Base-by-base conservation (phyloP, 2,113 vertebrate species). In the Ibidorhyncha struthersii region DNA sequence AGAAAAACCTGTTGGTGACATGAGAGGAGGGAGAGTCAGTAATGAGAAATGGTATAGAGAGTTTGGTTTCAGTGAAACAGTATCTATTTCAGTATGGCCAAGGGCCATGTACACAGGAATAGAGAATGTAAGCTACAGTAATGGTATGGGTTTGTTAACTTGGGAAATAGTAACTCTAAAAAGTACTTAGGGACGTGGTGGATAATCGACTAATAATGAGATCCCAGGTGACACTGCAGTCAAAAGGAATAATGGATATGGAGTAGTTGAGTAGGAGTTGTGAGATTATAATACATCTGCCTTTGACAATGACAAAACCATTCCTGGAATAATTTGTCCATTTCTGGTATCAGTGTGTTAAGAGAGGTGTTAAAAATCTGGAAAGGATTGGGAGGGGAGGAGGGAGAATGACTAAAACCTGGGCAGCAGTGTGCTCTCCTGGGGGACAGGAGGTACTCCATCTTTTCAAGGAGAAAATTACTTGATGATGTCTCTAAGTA, bases 201-300 rank as follows among this genome's bases (percentile, higher is more conserved):
- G 86, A 76, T 93, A 93, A 96, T 89, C 56, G 85, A 6, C 56
- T 87, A 74, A 76, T 96, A 96, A 96, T 72, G 84, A 96, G 82
- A 65, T 96, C 93, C 91, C 93, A 91, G 34, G 78, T 94, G 95
- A 85, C 84, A 82, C 8, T 38, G 61, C 40, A 88, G 78, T 82
- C 70, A 82, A 90, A 94, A 95, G 61, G 70, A 91, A 87, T 82
- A 93, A 93, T 70, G 61, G 43, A 40, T 52, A 87, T n/a, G 62
- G 82, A 80, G 87, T 29, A 73, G 36, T 56, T 56, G 73, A 90
- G 58, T 79, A 61, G 52, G 80, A 94, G 73, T 61, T 76, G 16
- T 76, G 80, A 96, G 50, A 89, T 86, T 52, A 63, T 79, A 93
- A 91, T 61, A 56, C 10, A 71, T 69, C 21, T 82, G 40, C 30